Evolutionary conservation across 2,113 vertebrate species (phyloP).

Genomic region (Tetrax tetrax): DNA sequence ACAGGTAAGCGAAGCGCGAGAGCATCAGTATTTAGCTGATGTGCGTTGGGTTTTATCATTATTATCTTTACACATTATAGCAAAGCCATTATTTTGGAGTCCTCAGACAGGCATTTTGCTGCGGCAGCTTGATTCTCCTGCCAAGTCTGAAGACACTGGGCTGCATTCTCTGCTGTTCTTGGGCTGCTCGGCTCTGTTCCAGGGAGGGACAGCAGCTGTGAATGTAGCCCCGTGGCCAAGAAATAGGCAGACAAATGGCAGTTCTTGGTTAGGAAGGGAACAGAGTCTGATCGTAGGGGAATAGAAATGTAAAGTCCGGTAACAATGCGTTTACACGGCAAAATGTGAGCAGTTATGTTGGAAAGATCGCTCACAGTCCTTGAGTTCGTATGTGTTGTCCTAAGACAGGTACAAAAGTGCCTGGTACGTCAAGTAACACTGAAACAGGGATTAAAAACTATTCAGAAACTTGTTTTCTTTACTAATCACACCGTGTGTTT

Average conservation of each 20-base stretch:
- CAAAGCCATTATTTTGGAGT: background rate
- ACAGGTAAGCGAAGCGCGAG: slow-evolving; percentile 80
- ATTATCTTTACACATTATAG: background rate
- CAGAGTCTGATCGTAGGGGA: background rate
- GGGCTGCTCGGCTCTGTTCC: background rate
- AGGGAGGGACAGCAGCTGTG: slow-evolving; percentile 5
- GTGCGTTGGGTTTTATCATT: background rate
- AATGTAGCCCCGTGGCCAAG: background rate
- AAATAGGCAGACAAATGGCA: background rate
- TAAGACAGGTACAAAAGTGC: background rate
- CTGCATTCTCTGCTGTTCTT: background rate
- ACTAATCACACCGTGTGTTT: background rate
- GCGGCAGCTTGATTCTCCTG: background rate
- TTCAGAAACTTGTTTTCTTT: background rate
- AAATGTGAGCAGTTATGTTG: background rate
- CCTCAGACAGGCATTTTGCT: background rate
- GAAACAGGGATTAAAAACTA: background rate
- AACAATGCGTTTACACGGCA: background rate
- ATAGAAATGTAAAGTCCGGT: background rate
- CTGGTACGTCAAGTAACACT: background rate
- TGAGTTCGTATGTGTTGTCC: background rate
- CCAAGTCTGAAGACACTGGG: background rate
- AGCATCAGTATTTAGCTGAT: background rate
- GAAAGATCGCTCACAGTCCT: background rate
- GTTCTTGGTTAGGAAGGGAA: background rate